These are phyloP conservation scores for Meles meles DNA, from an alignment of 2,113 vertebrate species.

Conservation along the genomic window DNA sequence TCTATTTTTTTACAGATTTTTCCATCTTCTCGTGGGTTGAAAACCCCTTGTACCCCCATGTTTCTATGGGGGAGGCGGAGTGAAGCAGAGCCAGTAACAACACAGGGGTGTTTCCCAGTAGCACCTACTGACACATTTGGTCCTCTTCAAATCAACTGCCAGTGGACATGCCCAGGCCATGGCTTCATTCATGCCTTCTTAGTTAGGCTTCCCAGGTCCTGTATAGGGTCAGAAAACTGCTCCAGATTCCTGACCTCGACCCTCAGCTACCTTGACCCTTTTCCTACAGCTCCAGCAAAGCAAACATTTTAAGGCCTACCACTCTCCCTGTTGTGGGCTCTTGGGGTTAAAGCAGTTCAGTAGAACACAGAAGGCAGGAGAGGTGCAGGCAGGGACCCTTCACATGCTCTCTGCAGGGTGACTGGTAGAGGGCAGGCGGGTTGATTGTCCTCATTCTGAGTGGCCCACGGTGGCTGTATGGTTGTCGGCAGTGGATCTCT, in stretches of 20 bases:
- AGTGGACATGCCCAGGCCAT: fast-evolving
- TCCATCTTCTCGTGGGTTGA: neutral
- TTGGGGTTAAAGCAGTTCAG: neutral
- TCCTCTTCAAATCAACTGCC: neutral
- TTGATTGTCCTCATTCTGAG: neutral
- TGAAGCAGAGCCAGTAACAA: fast-evolving
- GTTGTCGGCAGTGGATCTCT: neutral
- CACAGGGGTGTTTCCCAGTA: neutral
- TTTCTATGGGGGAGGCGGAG: neutral
- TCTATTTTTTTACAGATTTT: neutral
- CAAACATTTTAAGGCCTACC: neutral
- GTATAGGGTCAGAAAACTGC: neutral
- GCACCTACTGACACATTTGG: neutral
- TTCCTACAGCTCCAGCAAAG: neutral
- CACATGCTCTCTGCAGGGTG: neutral
- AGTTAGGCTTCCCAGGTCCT: neutral
- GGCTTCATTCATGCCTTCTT: neutral
- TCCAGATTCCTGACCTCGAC: neutral
- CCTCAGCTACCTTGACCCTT: neutral
- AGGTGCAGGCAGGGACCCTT: fast-evolving
- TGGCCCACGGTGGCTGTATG: neutral
- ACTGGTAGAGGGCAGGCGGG: neutral
- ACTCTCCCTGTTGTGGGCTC: neutral
- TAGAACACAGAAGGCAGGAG: neutral
- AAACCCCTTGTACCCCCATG: neutral